Conservation (phyloP, 2,888 invertebrate genomes). For the Calameuta idolon region DNA sequence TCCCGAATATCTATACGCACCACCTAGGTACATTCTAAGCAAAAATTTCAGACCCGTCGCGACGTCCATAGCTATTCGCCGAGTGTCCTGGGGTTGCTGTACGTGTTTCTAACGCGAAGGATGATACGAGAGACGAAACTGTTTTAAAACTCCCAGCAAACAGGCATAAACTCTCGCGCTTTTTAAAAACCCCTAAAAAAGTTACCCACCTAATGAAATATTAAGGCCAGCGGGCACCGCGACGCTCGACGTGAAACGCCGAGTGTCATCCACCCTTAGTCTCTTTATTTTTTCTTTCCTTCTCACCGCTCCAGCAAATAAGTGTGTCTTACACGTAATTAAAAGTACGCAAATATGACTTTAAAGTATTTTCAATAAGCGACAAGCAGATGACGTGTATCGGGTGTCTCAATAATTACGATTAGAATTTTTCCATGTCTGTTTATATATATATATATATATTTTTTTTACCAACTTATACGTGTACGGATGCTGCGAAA, state of each 20-base stretch:
- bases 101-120: neutral
- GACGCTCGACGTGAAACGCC: neutral
- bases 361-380: neutral
- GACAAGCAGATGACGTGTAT: neutral
- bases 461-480: slow-evolving; percentile 1
- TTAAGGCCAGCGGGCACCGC: slow-evolving; percentile 39
- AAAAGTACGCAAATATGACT: neutral
- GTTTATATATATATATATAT: neutral
- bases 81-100: neutral
- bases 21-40: neutral
- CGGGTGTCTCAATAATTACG: neutral
- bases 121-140: slow-evolving; percentile 30
- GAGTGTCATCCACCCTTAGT: neutral
- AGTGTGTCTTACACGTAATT: neutral
- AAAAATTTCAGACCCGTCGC: neutral
- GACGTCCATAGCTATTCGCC: neutral
- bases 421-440: no score
- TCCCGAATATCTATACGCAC: neutral
- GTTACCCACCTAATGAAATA: slow-evolving; percentile 53
- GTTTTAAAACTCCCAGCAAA: slow-evolving; percentile 49
- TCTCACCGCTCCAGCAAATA: neutral
- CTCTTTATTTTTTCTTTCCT: neutral
- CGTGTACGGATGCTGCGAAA: neutral
- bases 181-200: slow-evolving; percentile 55
- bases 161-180: slow-evolving; percentile 52